These are phyloP conservation scores for Mormyrops attenuatus DNA, from an alignment of 2,797 vertebrate genomes.

Conservation along the genomic window DNA sequence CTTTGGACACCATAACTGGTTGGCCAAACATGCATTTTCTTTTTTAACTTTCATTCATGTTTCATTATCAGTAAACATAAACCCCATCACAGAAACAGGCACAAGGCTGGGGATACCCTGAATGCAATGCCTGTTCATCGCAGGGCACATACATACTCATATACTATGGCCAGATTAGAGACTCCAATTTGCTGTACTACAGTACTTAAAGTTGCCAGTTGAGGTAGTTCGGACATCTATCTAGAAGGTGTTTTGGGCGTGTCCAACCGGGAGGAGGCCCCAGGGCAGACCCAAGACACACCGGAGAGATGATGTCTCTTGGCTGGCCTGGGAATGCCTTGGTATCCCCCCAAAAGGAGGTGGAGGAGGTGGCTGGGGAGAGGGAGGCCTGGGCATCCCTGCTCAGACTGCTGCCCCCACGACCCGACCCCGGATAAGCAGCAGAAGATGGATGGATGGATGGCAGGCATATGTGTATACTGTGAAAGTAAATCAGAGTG, in stretches of 20 bases:
- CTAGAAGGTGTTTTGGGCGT: neutral
- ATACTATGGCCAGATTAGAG: neutral
- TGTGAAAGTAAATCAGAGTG: neutral
- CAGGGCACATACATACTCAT: neutral
- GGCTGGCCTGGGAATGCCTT: neutral
- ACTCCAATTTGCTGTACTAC: neutral
- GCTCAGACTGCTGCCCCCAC: neutral
- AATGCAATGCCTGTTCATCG: neutral
- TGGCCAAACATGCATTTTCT: neutral
- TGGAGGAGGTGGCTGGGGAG: neutral
- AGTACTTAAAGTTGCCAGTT: neutral
- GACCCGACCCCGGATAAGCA: neutral
- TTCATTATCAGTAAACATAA: neutral
- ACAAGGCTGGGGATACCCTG: neutral
- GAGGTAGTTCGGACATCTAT: neutral
- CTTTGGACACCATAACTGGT: neutral
- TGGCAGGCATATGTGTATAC: neutral
- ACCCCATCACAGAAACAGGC: neutral
- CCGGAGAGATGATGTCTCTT: neutral
- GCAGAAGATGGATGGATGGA: neutral
- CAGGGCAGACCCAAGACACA: neutral
- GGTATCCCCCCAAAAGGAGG: neutral
- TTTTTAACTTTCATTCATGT: neutral
- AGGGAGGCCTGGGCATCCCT: neutral
- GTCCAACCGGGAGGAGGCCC: neutral